phyloP scores from a whole-genome alignment of 37 sponge, comb jelly and placozoan genomes.

The Lycopodina hypogea region DNA sequence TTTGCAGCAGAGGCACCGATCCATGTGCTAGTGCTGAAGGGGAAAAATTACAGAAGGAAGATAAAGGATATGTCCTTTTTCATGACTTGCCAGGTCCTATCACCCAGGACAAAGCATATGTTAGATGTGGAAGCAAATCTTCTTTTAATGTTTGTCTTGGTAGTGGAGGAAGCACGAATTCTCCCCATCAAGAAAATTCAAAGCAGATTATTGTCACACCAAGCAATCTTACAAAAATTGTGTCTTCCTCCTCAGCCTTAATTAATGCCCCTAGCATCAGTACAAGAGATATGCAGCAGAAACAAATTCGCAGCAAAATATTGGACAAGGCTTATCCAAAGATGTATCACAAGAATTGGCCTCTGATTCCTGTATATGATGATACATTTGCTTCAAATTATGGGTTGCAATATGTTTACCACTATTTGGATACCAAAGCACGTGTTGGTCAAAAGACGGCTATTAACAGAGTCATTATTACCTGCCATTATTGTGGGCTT shows the following conservation, averaged over 20 bases:
- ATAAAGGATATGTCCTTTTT: conserved; percentile 19
- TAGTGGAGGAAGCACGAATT: not conserved
- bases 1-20: too few species aligned
- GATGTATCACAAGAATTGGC: conserved; percentile 82
- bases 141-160: not conserved
- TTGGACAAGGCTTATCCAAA: conserved; percentile 60
- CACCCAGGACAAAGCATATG: conserved; percentile 13
- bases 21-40: not conserved
- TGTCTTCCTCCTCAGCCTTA: not conserved
- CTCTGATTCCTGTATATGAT: conserved; percentile 78
- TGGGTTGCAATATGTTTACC: conserved; percentile 67
- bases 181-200: not conserved
- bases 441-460: conserved; percentile 12
- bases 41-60: conserved; percentile 55
- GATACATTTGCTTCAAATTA: conserved; percentile 47
- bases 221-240: conserved; percentile 5
- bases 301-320: conserved; percentile 65
- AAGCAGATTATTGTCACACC: conserved; percentile 29
- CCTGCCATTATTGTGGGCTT: conserved; percentile 74
- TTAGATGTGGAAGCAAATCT: not conserved
- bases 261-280: conserved; percentile 27
- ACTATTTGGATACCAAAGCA: conserved; percentile 44
- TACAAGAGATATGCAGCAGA: conserved; percentile 43
- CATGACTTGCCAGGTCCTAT: conserved; percentile 4
- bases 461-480: conserved; percentile 45